Evolutionary conservation across 2,113 vertebrate genomes (phyloP).

Genomic region (Caranx ignobilis): DNA sequence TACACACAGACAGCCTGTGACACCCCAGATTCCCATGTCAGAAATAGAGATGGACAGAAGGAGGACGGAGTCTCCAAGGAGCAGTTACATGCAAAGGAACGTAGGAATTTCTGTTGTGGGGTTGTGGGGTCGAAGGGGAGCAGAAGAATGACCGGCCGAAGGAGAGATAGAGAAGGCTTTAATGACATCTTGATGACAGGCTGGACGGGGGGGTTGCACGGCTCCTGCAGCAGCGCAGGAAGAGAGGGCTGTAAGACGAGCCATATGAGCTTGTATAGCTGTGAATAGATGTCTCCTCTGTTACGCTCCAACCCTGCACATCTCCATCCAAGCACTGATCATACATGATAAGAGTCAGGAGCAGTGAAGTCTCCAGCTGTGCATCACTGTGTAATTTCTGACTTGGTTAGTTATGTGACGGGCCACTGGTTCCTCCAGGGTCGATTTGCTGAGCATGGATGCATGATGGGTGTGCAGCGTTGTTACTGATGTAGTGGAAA

Average conservation of each 20-base stretch:
- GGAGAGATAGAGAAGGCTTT: conserved; percentile 43
- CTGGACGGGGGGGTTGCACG: conserved; percentile 43
- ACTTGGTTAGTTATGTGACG: conserved; percentile 34
- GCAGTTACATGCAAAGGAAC: conserved; percentile 36
- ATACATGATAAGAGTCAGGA: conserved; percentile 46
- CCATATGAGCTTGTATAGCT: conserved; percentile 29
- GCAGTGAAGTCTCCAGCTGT: conserved; percentile 58
- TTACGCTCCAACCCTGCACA: conserved; percentile 16
- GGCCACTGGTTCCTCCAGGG: conserved; percentile 40
- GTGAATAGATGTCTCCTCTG: conserved; percentile 53
- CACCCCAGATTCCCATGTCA: conserved; percentile 52
- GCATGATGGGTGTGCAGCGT: conserved; percentile 27
- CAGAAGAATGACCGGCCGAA: conserved; percentile 30
- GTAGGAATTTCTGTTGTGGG: conserved; percentile 58
- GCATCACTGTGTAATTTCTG: conserved; percentile 52
- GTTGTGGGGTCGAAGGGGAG: neutral
- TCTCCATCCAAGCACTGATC: conserved; percentile 54
- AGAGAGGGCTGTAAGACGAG: conserved; percentile 56
- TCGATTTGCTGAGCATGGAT: conserved; percentile 34
- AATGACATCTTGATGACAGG: conserved; percentile 81
- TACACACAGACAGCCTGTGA: conserved; percentile 35
- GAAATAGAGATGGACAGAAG: conserved; percentile 60
- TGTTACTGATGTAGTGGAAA: conserved; percentile 3
- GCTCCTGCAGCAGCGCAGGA: conserved; percentile 44
- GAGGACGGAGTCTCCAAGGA: conserved; percentile 33